Percentiles rank a stretch among this genome's conserved stretches.
These are phyloP conservation scores for Celastrina argiolus DNA, from an alignment of 2,888 invertebrate species.

Conservation along the genomic window DNA sequence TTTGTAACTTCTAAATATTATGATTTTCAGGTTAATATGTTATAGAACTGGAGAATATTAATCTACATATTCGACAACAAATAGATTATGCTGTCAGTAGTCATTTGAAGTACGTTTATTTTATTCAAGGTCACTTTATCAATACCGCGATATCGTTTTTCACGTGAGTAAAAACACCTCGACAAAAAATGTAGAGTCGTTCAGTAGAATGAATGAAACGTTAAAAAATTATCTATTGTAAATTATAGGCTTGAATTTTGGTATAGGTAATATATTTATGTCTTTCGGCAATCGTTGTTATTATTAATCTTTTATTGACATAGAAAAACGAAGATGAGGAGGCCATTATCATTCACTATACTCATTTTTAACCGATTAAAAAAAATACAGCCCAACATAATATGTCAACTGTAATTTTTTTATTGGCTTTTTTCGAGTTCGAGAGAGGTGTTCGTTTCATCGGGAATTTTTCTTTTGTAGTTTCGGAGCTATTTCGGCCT, in stretches of 20 bases:
- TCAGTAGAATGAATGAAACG: background rate
- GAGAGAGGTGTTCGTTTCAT: background rate
- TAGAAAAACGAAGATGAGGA: too few species aligned
- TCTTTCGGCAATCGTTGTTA: too few species aligned
- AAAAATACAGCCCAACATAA: too few species aligned
- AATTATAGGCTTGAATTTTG: too few species aligned
- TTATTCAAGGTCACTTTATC: constrained; percentile 1
- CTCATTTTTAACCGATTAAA: too few species aligned
- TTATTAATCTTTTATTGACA: too few species aligned
- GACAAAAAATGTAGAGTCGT: constrained; percentile 11
- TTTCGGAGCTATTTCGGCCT: background rate
- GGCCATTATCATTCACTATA: too few species aligned
- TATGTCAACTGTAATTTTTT: background rate
- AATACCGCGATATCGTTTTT: background rate
- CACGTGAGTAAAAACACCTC: background rate
- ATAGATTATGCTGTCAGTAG: background rate
- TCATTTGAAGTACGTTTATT: background rate
- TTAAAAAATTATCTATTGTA: too few species aligned
- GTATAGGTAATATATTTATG: too few species aligned
- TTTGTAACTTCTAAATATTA: background rate
- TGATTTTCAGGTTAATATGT: too few species aligned
- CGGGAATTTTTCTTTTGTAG: background rate
- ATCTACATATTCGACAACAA: background rate
- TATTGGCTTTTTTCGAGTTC: background rate
- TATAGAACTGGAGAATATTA: background rate